phyloP scores from a whole-genome alignment of 2,797 vertebrate genomes.

The Argentina silus region DNA sequence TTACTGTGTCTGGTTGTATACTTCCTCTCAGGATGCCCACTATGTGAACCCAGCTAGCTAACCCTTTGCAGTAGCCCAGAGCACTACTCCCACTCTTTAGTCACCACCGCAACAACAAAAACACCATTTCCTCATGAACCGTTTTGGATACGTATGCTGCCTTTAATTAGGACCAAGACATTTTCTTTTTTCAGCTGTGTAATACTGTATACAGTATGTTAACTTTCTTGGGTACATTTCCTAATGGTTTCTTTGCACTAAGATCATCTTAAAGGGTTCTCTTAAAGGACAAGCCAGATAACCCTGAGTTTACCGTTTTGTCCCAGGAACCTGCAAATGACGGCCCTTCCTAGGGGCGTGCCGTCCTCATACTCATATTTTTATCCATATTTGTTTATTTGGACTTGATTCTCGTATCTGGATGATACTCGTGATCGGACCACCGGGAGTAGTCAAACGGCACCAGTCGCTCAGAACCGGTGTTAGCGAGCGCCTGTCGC shows the following conservation, averaged over 20 bases:
- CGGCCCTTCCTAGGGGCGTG: too few species aligned
- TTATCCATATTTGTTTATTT: too few species aligned
- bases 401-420: too few species aligned
- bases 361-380: too few species aligned
- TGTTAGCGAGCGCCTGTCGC: too few species aligned
- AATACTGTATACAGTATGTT: not conserved
- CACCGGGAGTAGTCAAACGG: too few species aligned
- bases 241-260: not conserved
- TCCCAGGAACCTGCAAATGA: too few species aligned
- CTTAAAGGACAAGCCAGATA: not conserved
- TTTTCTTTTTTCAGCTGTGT: not conserved
- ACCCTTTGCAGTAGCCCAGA: not conserved
- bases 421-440: too few species aligned
- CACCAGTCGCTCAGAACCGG: too few species aligned
- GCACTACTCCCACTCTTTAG: not conserved
- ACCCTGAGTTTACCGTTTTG: too few species aligned
- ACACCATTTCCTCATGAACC: not conserved
- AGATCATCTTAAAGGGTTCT: not conserved
- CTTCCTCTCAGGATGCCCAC: not conserved
- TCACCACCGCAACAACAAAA: constrained; percentile 1
- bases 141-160: not conserved
- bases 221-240: not conserved
- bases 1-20: not conserved
- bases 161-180: too few species aligned
- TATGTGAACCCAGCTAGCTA: not conserved